Evolutionary conservation across 1,140 invertebrate genomes (phyloP).

Genomic region (Orussus abietinus): DNA sequence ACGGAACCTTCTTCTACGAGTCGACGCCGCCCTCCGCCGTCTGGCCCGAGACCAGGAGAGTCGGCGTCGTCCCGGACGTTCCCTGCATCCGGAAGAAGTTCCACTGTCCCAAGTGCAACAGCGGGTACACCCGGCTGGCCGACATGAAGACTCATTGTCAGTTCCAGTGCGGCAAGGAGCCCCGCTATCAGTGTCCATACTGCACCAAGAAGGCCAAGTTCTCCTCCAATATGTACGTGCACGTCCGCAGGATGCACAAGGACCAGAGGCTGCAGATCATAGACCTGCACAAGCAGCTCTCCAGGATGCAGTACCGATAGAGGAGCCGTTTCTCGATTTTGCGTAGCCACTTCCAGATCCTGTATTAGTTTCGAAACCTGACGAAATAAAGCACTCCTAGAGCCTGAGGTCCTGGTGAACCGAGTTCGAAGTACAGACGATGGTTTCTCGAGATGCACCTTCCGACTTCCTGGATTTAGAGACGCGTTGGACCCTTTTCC

Average conservation of each 20-base stretch:
- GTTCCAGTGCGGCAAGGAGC: slow-evolving; percentile 78
- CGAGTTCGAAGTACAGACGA: too few species aligned
- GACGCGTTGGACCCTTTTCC: too few species aligned
- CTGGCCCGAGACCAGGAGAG: too few species aligned
- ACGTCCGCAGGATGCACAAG: slow-evolving; percentile 40
- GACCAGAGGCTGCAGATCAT: slow-evolving; percentile 18
- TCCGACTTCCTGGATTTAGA: too few species aligned
- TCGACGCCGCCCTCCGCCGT: not conserved
- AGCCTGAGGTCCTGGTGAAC: too few species aligned
- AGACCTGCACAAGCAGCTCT: slow-evolving; percentile 11
- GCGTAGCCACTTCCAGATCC: too few species aligned
- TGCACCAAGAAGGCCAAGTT: slow-evolving; percentile 57
- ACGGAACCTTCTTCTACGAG: not conserved
- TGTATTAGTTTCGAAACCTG: too few species aligned
- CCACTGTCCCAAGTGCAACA: slow-evolving; percentile 45
- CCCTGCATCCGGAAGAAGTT: slow-evolving; percentile 12
- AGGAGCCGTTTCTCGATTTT: too few species aligned
- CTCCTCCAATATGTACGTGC: slow-evolving; percentile 48
- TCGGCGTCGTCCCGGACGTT: not conserved
- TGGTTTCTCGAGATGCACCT: too few species aligned
- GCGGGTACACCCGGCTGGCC: slow-evolving; percentile 43
- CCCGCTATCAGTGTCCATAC: slow-evolving; percentile 73
- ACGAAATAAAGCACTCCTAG: too few species aligned
- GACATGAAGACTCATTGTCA: slow-evolving; percentile 62
- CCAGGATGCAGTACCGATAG: too few species aligned